phyloP scores from a whole-genome alignment of 2,113 vertebrate genomes.

The Ceratotherium simum region DNA sequence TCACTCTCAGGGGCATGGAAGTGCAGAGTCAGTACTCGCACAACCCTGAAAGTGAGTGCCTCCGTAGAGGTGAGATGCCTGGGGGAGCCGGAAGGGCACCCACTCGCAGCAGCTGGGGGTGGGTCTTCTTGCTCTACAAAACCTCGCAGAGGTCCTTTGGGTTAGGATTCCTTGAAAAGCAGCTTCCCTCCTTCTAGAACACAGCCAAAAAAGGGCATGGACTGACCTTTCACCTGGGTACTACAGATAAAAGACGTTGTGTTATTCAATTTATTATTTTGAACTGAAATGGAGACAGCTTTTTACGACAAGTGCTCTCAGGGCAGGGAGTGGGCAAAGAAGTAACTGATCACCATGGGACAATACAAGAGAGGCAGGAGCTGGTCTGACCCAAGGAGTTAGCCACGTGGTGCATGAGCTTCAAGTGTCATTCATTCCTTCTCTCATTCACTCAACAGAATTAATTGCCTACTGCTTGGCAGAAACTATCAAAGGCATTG shows the following conservation, averaged over 20 bases:
- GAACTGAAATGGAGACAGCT: not conserved
- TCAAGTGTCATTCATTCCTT: not conserved
- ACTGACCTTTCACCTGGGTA: not conserved
- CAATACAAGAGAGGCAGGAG: not conserved
- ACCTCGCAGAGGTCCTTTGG: not conserved
- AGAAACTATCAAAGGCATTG: not conserved
- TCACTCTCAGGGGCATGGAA: not conserved
- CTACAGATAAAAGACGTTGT: not conserved
- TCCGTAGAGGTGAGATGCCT: not conserved
- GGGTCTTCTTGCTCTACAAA: not conserved
- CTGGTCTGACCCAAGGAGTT: not conserved
- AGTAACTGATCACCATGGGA: not conserved
- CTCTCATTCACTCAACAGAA: not conserved
- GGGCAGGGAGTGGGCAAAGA: not conserved
- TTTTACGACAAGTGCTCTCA: not conserved
- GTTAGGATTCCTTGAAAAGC: not conserved
- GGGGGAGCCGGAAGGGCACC: not conserved
- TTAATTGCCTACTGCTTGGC: not conserved
- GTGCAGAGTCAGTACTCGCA: not conserved
- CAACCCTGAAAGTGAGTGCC: not conserved
- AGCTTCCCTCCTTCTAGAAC: not conserved
- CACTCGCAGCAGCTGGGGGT: not conserved
- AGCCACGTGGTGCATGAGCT: not conserved
- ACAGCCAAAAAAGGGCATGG: not conserved
- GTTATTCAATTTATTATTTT: not conserved